Evolutionary conservation across 53 echinoderm and acorn worm species (phyloP), one percentile per base, ranked within the genome.

Genomic region (Astropecten irregularis): DNA sequence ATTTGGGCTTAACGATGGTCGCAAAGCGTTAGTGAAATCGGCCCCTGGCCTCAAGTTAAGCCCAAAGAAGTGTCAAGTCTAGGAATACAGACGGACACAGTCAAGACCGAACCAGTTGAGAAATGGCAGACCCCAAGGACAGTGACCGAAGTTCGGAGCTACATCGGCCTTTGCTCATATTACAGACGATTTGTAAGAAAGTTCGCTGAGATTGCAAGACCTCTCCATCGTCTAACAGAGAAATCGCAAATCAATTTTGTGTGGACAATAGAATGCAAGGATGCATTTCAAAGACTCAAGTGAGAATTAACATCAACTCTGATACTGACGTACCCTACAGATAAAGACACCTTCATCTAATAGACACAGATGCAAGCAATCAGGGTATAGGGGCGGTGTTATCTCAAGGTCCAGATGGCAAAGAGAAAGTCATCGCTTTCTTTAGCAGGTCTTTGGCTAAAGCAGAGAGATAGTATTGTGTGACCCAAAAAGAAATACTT

Each of bases 141-240:
- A 16, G 60, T 90, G 13, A 90, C 71, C 23, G 77, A 90, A 58
- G 60, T 90, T 4, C 50, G 62, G 35, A 82, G 86, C 25, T 90
- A 86, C 23, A 30, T 90, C 15, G 86, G 90, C 16, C 82, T 86
- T 1, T 84, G 84, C 28, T 69, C 83, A 9, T 89, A 89, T 20
- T 89, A 86, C 47, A 55, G 86, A n/a, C 71, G 83, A 58, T 88
- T 88, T 29, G 49, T 88, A 15, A 82, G 15, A 21, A 47, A 48
- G 30, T 88, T 88, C 49, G 52, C 85, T 4, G 33, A 71, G 49
- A 84, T 77, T 16, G 92, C 88, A 19, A 83, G 36, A 69, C 53
- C 83, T 16, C 34, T 84, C 30, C 83, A 83, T 48, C n/a, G 32
- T 8, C 53, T 83, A 35, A 83, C 83, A 27, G 67, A 83, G 31